These are phyloP conservation scores for Diorhabda sublineata DNA, from an alignment of 1,140 invertebrate species.

Conservation along the genomic window DNA sequence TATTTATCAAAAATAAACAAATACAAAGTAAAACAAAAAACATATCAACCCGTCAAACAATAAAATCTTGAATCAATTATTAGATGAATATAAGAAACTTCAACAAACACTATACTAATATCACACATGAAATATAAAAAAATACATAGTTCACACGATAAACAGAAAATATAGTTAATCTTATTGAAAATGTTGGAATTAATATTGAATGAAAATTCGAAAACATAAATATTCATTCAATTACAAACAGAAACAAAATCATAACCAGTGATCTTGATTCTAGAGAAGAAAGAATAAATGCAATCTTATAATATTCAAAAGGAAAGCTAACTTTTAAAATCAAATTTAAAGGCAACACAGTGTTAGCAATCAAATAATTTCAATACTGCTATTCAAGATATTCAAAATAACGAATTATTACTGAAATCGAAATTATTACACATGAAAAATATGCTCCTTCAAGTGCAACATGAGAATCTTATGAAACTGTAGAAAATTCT, in stretches of 20 bases:
- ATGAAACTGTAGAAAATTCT: not conserved
- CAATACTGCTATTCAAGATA: not conserved
- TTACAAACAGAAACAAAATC: too few species aligned
- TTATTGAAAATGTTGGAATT: too few species aligned
- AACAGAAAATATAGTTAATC: too few species aligned
- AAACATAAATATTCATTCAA: too few species aligned
- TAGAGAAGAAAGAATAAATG: too few species aligned
- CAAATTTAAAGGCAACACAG: not conserved
- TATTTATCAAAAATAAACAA: not conserved
- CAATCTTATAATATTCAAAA: not conserved
- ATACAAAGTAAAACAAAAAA: not conserved
- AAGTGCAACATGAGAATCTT: not conserved
- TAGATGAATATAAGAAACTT: not conserved
- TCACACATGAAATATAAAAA: too few species aligned
- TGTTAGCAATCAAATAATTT: not conserved
- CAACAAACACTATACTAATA: too few species aligned
- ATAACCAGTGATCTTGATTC: too few species aligned
- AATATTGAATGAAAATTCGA: too few species aligned
- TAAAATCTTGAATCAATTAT: not conserved
- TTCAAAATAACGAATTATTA: not conserved
- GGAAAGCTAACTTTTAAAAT: not conserved
- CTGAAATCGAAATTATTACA: not conserved
- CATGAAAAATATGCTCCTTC: slow-evolving; percentile 11
- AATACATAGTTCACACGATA: too few species aligned
- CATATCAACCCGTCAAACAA: not conserved